Base-by-base conservation (phyloP, 2,113 vertebrate species). In the Notothenia coriiceps region DNA sequence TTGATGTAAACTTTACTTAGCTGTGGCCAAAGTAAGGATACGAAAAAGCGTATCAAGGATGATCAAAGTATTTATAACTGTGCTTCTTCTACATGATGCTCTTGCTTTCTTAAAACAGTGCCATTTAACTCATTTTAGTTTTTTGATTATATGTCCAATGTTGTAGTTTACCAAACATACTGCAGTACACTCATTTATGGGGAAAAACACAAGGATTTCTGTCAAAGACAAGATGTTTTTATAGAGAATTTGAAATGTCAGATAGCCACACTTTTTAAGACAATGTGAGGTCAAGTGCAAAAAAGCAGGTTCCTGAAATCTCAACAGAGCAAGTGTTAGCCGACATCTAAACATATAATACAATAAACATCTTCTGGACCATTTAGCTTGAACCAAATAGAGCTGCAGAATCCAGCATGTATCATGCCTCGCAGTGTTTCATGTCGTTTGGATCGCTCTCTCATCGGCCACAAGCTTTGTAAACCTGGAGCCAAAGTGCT, bases 301-400 rank as follows among this genome's bases (percentile, higher is more conserved):
- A 60, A 51, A 64, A 46, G 43, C 59, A 80, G 50, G 63, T 88
- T 82, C 85, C 59, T 82, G 74, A 66, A 71, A 29, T 74, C 54
- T 73, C 40, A 69, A 80, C 64, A 71, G 17, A 43, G 70, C 65
- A 43, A 73, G 18, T 79, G 82, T 67, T 71, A 40, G 35, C 35
- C 35, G 6, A 50, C 60, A 65, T 70, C 50, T 43, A 56, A 50
- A 74, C 77, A 55, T 50, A 50, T 11, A 29, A 55, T 67, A 71
- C 14, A 44, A 55, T 13, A 40, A 63, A 77, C 78, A 77, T 50
- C 50, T 67, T 40, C 18, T 74, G 73, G 64, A 70, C 52, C 79
- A 79, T 91, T 74, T 74, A 29, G 90, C 89, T 86, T 85, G 67
- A 90, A 86, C 81, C 84, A 85, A 92, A 91, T 57, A 75, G 74